These are phyloP conservation scores for Muntiacus muntjak DNA, from an alignment of 2,113 vertebrate genomes.

Conservation along the genomic window DNA sequence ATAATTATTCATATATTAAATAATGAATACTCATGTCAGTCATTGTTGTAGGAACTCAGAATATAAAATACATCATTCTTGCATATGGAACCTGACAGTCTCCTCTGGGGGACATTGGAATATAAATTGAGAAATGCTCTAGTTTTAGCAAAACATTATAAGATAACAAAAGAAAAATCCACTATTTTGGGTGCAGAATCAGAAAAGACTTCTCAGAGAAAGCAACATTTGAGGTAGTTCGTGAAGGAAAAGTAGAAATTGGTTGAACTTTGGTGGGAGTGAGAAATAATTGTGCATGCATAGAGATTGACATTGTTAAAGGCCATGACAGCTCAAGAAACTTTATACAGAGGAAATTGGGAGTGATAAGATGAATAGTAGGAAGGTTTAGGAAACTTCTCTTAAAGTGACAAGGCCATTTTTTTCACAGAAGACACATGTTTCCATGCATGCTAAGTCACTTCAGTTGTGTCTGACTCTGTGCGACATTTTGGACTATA, in stretches of 20 bases:
- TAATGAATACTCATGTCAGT: background rate
- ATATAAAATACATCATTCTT: conserved; percentile 22
- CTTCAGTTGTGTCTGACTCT: background rate
- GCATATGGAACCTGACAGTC: background rate
- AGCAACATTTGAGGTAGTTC: background rate
- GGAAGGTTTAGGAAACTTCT: background rate
- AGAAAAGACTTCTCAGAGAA: background rate
- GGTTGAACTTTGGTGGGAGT: background rate
- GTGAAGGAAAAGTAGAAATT: background rate
- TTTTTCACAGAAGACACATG: background rate
- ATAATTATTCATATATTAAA: background rate
- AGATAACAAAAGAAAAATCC: conserved; percentile 2
- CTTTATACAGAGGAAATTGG: background rate
- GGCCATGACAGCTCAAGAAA: background rate
- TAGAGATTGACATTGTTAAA: background rate
- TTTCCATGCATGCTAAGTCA: background rate
- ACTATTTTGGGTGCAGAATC: background rate
- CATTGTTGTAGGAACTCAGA: background rate
- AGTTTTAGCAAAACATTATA: background rate
- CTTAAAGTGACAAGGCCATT: background rate
- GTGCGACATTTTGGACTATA: background rate
- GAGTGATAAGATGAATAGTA: background rate
- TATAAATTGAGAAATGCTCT: background rate
- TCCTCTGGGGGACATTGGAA: background rate
- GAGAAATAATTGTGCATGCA: background rate